A percentile compares a stretch with the other conserved stretches of the same genome.
Evolutionary conservation across 2,888 invertebrate genomes (phyloP).

Genomic region (Temnothorax ravouxi): DNA sequence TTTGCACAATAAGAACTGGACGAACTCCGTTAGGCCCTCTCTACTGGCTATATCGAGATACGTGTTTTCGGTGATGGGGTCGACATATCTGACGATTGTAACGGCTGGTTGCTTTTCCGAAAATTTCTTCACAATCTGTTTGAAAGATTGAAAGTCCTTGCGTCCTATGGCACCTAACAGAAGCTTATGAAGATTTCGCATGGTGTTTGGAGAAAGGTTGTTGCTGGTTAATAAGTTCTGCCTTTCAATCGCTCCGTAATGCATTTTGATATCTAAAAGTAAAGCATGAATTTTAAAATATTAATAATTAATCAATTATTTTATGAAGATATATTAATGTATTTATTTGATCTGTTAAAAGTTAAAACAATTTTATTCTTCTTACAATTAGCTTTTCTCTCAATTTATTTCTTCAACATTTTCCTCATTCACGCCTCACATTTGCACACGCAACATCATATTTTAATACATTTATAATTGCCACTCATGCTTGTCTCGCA

Average conservation of each 20-base stretch:
- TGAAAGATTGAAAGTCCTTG: constrained; percentile 67
- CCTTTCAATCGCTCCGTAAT: constrained; percentile 60
- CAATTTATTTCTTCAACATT: background rate
- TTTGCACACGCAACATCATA: background rate
- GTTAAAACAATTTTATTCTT: background rate
- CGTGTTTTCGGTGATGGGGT: constrained; percentile 88
- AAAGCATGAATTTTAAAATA: background rate
- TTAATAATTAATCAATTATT: background rate
- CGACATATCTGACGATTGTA: constrained; percentile 87
- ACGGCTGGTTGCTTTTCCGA: constrained; percentile 53
- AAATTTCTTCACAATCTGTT: constrained; percentile 68
- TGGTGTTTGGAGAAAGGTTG: background rate
- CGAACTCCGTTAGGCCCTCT: constrained; percentile 87
- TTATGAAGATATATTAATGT: background rate
- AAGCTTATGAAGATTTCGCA: constrained; percentile 54
- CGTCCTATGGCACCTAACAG: constrained; percentile 51
- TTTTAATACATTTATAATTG: background rate
- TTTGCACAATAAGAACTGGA: constrained; percentile 88
- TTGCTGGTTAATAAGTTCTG: constrained; percentile 63
- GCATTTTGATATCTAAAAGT: constrained; percentile 60
- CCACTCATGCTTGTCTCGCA: background rate
- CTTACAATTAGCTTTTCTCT: background rate
- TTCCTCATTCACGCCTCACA: background rate
- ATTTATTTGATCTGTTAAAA: background rate
- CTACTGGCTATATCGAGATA: constrained; percentile 89